Percentiles rank a stretch among this genome's conserved stretches.
These are phyloP conservation scores for Eucidaris tribuloides DNA, from an alignment of 35 echinoderm and acorn worm species.

Conservation along the genomic window DNA sequence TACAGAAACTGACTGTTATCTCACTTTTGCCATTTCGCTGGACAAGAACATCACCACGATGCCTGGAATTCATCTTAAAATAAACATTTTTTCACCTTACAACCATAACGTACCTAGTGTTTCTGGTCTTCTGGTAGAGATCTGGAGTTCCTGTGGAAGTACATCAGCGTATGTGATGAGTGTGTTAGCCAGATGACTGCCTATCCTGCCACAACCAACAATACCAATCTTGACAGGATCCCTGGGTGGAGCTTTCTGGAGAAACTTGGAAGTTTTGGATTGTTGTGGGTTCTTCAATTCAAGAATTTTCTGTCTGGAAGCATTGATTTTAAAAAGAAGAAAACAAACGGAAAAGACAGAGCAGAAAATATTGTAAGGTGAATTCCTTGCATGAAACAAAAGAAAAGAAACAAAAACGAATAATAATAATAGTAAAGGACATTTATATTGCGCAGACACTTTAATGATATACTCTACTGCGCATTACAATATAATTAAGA, in stretches of 20 bases:
- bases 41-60: too few relatives aligned
- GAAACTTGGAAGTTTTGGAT: slow-evolving; percentile 93
- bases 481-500: not conserved
- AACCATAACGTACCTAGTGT: slow-evolving; percentile 50
- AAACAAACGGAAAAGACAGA: not conserved
- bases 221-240: slow-evolving; percentile 78
- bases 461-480: too few relatives aligned
- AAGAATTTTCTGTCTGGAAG: slow-evolving; percentile 78
- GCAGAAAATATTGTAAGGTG: too few relatives aligned
- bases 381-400: not conserved
- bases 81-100: too few relatives aligned
- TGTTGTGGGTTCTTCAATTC: slow-evolving; percentile 80
- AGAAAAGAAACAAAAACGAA: too few relatives aligned
- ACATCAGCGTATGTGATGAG: slow-evolving; percentile 94
- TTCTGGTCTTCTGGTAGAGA: slow-evolving; percentile 97
- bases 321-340: too few relatives aligned
- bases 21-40: too few relatives aligned
- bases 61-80: too few relatives aligned
- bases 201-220: slow-evolving; percentile 90
- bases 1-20: not conserved
- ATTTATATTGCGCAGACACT: too few relatives aligned
- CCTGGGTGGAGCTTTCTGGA: slow-evolving; percentile 83
- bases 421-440: too few relatives aligned
- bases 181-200: slow-evolving; percentile 79
- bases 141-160: slow-evolving; percentile 56